A percentile compares a stretch with the other conserved stretches of the same genome.
These are phyloP conservation scores for Antrozous pallidus DNA, from an alignment of 2,797 vertebrate genomes.

Conservation along the genomic window DNA sequence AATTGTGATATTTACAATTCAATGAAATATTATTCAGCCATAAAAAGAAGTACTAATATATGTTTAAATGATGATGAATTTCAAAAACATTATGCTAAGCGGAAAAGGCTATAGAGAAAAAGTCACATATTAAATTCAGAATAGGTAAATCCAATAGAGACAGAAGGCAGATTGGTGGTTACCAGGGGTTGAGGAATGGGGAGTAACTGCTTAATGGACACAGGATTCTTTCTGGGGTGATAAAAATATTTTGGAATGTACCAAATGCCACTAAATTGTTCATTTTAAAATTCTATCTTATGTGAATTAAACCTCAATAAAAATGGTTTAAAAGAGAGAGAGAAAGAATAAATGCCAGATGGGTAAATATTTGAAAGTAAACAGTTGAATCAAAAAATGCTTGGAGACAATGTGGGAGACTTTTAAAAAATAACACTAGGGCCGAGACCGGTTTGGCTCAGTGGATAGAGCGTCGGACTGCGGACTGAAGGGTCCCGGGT, in stretches of 20 bases:
- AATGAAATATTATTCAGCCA: not conserved
- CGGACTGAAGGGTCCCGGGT: no score
- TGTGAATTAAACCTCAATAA: not conserved
- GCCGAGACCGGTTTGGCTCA: no score
- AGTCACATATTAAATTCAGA: not conserved
- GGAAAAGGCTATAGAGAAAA: not conserved
- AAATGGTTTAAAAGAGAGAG: not conserved
- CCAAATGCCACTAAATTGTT: not conserved
- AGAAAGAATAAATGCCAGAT: slow-evolving; percentile 37
- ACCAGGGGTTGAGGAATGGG: not conserved
- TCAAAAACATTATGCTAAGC: slow-evolving; percentile 10
- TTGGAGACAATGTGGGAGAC: not conserved
- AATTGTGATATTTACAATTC: not conserved
- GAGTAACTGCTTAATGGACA: not conserved
- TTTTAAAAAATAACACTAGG: not conserved
- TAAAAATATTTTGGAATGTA: slow-evolving; percentile 6
- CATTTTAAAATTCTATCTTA: slow-evolving; percentile 12
- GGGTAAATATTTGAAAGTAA: slow-evolving; percentile 39
- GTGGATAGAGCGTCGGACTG: no score
- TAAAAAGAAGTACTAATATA: slow-evolving; percentile 16
- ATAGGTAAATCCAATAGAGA: not conserved
- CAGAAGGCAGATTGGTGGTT: not conserved
- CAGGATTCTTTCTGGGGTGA: not conserved
- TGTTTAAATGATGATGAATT: not conserved
- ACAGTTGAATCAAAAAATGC: slow-evolving; percentile 31